These are phyloP conservation scores for Clitarchus hookeri DNA, from an alignment of 2,888 invertebrate genomes.

Conservation along the genomic window DNA sequence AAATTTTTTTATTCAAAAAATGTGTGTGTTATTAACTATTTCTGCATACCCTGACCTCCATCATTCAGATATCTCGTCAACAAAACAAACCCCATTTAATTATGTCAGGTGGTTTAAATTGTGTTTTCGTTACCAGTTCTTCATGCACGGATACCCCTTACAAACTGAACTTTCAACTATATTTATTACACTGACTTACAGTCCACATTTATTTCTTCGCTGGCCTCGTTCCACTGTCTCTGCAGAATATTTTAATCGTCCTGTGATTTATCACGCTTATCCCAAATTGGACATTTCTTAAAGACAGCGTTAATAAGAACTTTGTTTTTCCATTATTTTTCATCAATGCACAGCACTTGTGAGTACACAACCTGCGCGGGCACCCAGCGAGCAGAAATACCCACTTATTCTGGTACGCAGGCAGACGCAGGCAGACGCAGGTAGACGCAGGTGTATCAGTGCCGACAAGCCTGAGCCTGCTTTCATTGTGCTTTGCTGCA, in stretches of 20 bases:
- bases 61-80: background rate
- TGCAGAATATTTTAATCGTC: background rate
- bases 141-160: no score
- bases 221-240: background rate
- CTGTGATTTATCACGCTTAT: background rate
- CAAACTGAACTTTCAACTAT: no score
- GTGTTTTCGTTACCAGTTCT: no score
- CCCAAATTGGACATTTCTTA: background rate
- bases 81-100: background rate
- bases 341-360: background rate
- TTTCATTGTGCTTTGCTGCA: no score
- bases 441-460: background rate
- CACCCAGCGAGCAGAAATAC: background rate
- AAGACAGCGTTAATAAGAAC: background rate
- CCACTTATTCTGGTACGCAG: background rate
- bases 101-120: background rate
- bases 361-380: background rate
- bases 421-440: background rate
- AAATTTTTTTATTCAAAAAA: no score
- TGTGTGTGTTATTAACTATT: background rate
- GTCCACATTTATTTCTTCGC: background rate
- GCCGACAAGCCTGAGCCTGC: background rate
- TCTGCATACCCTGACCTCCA: background rate
- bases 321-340: background rate
- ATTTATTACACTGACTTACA: background rate